Evolutionary conservation across 2,797 vertebrate species (phyloP).

Genomic region (Rhadinocentrus ornatus): DNA sequence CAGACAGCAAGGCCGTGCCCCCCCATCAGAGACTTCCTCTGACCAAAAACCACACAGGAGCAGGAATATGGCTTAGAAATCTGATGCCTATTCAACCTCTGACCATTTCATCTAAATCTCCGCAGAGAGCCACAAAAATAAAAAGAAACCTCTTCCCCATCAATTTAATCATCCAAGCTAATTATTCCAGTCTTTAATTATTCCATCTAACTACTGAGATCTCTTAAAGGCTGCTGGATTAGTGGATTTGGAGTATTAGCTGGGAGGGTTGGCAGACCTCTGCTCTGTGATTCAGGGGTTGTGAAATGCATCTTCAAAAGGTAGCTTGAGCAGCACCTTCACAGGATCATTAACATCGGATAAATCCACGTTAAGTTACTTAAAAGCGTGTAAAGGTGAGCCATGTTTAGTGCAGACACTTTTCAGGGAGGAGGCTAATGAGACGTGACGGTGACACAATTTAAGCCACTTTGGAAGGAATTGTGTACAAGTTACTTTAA

Average conservation of each 20-base stretch:
- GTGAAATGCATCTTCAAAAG: slow-evolving; percentile 75
- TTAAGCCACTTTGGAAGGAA: slow-evolving; percentile 59
- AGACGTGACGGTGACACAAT: slow-evolving; percentile 56
- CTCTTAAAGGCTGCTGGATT: slow-evolving; percentile 82
- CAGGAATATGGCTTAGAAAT: not conserved
- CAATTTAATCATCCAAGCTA: slow-evolving; percentile 73
- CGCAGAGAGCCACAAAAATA: slow-evolving; percentile 46
- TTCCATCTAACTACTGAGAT: slow-evolving; percentile 76
- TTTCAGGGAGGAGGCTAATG: slow-evolving; percentile 49
- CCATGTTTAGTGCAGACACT: slow-evolving; percentile 52
- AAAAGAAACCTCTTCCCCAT: slow-evolving; percentile 43
- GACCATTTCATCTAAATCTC: slow-evolving; percentile 18
- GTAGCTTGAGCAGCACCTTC: slow-evolving; percentile 69
- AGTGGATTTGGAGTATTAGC: slow-evolving; percentile 83
- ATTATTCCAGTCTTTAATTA: slow-evolving; percentile 82
- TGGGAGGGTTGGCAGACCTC: slow-evolving; percentile 81
- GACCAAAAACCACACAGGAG: slow-evolving; percentile 12
- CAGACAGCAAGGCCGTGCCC: slow-evolving; percentile 1
- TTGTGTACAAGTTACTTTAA: slow-evolving; percentile 66
- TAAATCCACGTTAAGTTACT: slow-evolving; percentile 75
- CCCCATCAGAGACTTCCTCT: not conserved
- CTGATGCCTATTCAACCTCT: not conserved
- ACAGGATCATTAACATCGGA: slow-evolving; percentile 72
- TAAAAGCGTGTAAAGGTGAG: slow-evolving; percentile 73
- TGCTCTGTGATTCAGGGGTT: slow-evolving; percentile 76